Conservation (phyloP, 2,113 vertebrate species). For the Bufo bufo region DNA sequence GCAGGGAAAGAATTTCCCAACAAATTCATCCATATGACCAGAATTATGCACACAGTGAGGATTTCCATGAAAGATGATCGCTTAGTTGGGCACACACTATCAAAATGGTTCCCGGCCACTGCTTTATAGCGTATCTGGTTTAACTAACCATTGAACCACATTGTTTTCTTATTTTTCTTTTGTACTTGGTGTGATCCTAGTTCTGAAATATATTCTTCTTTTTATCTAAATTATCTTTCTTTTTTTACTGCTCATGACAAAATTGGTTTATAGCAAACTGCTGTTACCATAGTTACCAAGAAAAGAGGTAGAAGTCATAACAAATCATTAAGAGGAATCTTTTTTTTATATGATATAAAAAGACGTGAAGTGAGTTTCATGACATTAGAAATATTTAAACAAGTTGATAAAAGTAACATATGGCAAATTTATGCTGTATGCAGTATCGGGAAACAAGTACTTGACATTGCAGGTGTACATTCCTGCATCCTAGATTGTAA, state of each 20-base stretch:
- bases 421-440: neutral
- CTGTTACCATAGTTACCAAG: slow-evolving; percentile 2
- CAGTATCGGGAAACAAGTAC: neutral
- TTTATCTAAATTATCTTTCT: neutral
- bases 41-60: neutral
- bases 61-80: neutral
- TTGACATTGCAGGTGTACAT: neutral
- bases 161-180: neutral
- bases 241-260: neutral
- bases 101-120: neutral
- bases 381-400: neutral
- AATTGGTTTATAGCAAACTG: neutral
- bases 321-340: neutral
- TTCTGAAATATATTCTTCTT: neutral
- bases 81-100: neutral
- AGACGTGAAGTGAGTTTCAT: neutral
- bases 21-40: neutral
- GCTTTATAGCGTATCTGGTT: neutral
- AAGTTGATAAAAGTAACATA: neutral
- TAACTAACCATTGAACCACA: neutral
- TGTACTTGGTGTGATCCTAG: neutral
- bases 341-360: neutral
- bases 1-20: neutral
- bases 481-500: neutral
- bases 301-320: neutral